A percentile compares a stretch with the other conserved stretches of the same genome.
Evolutionary conservation across 2,888 invertebrate genomes (phyloP).

Genomic region (Hirtodrosophila trivittata): DNA sequence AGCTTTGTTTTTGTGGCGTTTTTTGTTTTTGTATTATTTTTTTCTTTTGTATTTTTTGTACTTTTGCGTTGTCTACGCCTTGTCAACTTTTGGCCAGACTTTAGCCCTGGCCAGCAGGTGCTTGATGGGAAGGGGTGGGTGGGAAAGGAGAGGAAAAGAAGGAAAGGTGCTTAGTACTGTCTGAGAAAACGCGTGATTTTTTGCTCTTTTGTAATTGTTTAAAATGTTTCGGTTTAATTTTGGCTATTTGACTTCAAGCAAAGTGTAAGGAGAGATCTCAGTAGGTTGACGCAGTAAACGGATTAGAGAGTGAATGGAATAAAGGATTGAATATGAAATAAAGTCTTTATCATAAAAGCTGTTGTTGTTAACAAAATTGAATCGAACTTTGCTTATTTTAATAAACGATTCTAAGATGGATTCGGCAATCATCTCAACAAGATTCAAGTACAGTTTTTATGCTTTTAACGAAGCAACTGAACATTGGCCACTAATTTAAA

Average conservation of each 20-base stretch:
- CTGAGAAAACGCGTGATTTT: constrained; percentile 28
- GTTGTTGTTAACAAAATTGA: too few species aligned
- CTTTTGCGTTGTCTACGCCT: constrained; percentile 60
- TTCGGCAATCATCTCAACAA: too few species aligned
- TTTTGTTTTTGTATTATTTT: constrained; percentile 27
- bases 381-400: too few species aligned
- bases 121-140: neutral
- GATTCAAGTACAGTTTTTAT: constrained; percentile 1
- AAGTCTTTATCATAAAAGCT: too few species aligned
- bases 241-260: constrained; percentile 27
- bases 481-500: too few species aligned
- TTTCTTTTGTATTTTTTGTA: constrained; percentile 22
- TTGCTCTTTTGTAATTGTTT: constrained; percentile 33
- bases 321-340: neutral
- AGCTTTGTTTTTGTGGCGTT: constrained; percentile 51
- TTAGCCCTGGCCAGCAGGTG: constrained; percentile 48
- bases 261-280: constrained; percentile 8
- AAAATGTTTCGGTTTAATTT: constrained; percentile 35
- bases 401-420: too few species aligned
- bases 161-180: constrained; percentile 14
- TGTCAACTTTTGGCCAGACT: constrained; percentile 71
- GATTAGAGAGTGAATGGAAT: neutral
- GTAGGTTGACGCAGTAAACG: neutral
- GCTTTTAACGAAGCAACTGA: neutral
- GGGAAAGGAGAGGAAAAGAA: neutral